Evolutionary conservation across 2,888 invertebrate species (phyloP).

Genomic region (Hydropsyche betteni): DNA sequence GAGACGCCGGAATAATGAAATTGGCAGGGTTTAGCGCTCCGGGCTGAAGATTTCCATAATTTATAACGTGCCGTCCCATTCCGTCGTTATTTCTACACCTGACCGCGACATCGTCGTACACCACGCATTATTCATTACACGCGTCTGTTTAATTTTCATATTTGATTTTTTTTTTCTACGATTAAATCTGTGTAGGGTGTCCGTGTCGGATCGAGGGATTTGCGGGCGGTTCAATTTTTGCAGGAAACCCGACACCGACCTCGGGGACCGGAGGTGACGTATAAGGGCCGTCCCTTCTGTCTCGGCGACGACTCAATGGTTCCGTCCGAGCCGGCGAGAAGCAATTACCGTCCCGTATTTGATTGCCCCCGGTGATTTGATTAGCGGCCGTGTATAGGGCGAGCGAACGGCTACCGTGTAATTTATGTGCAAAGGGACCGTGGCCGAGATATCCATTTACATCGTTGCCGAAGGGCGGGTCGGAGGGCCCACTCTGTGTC

Average conservation of each 20-base stretch:
- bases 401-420: slow-evolving; percentile 22
- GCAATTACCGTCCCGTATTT: slow-evolving; percentile 32
- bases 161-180: not conserved
- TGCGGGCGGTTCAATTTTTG: slow-evolving; percentile 21
- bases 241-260: slow-evolving; percentile 11
- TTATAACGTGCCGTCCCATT: slow-evolving; percentile 15
- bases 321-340: not conserved
- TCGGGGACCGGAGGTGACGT: slow-evolving; percentile 19
- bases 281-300: slow-evolving; percentile 20
- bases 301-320: slow-evolving; percentile 1
- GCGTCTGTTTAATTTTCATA: not conserved
- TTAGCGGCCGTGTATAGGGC: slow-evolving; percentile 29
- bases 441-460: slow-evolving; percentile 35
- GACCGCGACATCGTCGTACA: slow-evolving; percentile 10
- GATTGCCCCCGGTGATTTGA: slow-evolving; percentile 40
- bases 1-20: slow-evolving; percentile 43
- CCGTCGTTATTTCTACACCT: slow-evolving; percentile 28
- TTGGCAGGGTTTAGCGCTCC: slow-evolving; percentile 43
- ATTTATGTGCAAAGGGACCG: slow-evolving; percentile 38
- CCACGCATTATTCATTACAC: not conserved
- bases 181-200: not conserved
- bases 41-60: slow-evolving; percentile 38
- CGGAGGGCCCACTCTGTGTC: not conserved
- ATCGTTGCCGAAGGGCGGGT: not conserved
- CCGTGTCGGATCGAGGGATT: not conserved